phyloP scores from a whole-genome alignment of 2,797 vertebrate species.

The Acrossocheilus fasciatus region DNA sequence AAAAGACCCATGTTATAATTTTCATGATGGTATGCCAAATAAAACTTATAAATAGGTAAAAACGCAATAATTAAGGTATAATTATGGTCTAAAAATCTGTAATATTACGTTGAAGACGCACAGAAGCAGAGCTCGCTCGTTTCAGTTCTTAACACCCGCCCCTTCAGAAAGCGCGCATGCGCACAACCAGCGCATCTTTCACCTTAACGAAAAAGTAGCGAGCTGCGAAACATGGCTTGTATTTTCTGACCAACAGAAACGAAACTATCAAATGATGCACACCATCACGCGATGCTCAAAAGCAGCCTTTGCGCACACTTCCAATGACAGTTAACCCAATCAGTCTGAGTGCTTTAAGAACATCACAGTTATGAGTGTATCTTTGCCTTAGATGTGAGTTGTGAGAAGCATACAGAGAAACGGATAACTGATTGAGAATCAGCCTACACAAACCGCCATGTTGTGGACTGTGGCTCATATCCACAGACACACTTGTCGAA shows the following conservation, averaged over 20 bases:
- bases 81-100: neutral
- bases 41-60: neutral
- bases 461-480: constrained; percentile 36
- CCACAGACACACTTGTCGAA: constrained; percentile 40
- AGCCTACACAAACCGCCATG: constrained; percentile 58
- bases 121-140: neutral
- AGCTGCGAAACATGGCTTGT: constrained; percentile 38
- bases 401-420: constrained; percentile 30
- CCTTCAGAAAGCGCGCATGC: neutral
- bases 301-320: neutral
- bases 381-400: constrained; percentile 6
- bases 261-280: constrained; percentile 16
- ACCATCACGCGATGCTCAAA: neutral
- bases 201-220: constrained; percentile 37
- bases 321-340: neutral
- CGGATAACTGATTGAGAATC: constrained; percentile 44
- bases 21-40: neutral
- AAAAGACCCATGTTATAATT: neutral
- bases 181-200: constrained; percentile 31
- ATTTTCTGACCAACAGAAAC: constrained; percentile 28
- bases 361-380: neutral
- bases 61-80: neutral
- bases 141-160: constrained; percentile 31
- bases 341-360: neutral
- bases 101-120: neutral